A percentile compares a stretch with the other conserved stretches of the same genome.
These are phyloP conservation scores for Chelon auratus DNA, from an alignment of 2,797 vertebrate species.

Conservation along the genomic window DNA sequence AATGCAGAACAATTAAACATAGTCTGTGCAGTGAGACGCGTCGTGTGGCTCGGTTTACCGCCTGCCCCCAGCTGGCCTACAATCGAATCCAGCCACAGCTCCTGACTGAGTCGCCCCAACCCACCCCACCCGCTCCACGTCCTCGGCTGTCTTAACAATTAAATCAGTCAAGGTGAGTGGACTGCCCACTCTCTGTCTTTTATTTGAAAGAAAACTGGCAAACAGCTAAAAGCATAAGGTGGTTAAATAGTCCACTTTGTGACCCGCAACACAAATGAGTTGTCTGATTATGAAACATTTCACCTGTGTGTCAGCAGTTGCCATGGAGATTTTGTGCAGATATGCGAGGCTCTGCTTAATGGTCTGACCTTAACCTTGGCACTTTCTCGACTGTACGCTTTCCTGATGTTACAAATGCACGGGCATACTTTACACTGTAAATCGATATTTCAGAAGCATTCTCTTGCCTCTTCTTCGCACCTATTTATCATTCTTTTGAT, in stretches of 20 bases:
- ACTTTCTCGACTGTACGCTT: conserved; percentile 56
- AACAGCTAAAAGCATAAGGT: conserved; percentile 43
- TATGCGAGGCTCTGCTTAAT: conserved; percentile 65
- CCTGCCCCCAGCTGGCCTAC: conserved; percentile 47
- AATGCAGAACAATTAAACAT: conserved; percentile 53
- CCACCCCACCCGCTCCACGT: conserved; percentile 22
- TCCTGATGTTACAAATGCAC: conserved; percentile 59
- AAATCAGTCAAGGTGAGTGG: conserved; percentile 70
- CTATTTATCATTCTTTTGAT: conserved; percentile 29
- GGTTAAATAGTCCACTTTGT: conserved; percentile 42
- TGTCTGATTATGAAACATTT: conserved; percentile 69
- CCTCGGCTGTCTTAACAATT: conserved; percentile 64
- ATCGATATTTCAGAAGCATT: conserved; percentile 67
- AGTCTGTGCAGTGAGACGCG: conserved; percentile 43
- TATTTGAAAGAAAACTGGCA: conserved; percentile 12
- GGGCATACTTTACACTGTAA: conserved; percentile 53
- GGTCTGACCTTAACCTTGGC: conserved; percentile 73
- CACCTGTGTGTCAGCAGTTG: conserved; percentile 71
- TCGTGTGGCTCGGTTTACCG: conserved; percentile 52
- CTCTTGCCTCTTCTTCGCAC: conserved; percentile 12
- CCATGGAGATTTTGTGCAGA: conserved; percentile 75
- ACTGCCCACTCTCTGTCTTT: conserved; percentile 41
- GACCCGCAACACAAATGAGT: conserved; percentile 54
- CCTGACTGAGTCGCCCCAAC: conserved; percentile 24
- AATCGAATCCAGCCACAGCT: conserved; percentile 49